A percentile compares a stretch with the other conserved stretches of the same genome.
phyloP scores from a whole-genome alignment of 2,888 invertebrate genomes.

The Salticus scenicus region DNA sequence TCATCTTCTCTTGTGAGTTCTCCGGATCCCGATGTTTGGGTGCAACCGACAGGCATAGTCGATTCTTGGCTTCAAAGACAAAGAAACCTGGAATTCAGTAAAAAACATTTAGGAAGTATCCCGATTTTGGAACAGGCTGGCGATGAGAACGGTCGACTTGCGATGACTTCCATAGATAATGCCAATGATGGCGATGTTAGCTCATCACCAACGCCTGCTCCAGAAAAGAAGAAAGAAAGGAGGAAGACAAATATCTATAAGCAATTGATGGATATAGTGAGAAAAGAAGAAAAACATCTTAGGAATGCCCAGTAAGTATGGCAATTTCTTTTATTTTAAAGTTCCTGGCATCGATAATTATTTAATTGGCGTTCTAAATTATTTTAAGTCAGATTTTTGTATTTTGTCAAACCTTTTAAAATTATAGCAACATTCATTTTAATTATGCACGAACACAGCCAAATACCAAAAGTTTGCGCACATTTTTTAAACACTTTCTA shows the following conservation, averaged over 20 bases:
- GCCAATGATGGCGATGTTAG: conserved; percentile 32
- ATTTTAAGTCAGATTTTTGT: no score
- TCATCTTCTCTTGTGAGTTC: conserved; percentile 42
- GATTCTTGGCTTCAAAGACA: conserved; percentile 40
- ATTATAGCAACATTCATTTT: no score
- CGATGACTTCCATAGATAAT: not conserved
- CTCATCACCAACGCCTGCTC: conserved; percentile 31
- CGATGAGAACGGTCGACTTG: not conserved
- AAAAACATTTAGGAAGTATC: not conserved
- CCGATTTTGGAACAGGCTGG: not conserved
- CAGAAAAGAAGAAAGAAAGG: conserved; percentile 35
- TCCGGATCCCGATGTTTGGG: conserved; percentile 33
- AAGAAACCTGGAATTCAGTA: not conserved
- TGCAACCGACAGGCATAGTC: conserved; percentile 19
- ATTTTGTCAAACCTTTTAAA: no score
- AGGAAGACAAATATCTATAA: conserved; percentile 55
- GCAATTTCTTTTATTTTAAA: no score
- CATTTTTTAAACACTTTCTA: no score
- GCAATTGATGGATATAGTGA: conserved; percentile 62
- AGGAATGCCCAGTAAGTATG: conserved; percentile 39
- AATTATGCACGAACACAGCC: no score
- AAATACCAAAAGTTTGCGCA: no score
- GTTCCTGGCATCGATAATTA: no score
- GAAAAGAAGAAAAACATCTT: conserved; percentile 57
- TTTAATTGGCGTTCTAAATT: no score